Evolutionary conservation across 2,113 vertebrate species (phyloP).

Genomic region (Cariama cristata): DNA sequence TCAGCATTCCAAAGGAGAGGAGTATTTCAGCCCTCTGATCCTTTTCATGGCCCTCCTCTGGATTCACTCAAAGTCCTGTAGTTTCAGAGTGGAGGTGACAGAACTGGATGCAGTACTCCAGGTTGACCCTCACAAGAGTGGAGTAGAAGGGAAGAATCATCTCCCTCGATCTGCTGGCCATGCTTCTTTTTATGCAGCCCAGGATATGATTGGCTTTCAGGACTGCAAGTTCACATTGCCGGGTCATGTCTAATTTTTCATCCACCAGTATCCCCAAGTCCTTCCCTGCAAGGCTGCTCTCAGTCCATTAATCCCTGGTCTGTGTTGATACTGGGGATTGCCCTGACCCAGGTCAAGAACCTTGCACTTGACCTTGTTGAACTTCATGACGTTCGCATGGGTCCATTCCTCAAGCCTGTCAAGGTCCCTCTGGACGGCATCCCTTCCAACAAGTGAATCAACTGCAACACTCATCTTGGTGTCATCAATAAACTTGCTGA

Average conservation of each 20-base stretch:
- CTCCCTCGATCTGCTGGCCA: background rate
- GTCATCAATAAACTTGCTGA: background rate
- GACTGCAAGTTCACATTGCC: background rate
- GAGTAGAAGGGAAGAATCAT: background rate
- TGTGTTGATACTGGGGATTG: background rate
- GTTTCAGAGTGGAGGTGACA: background rate
- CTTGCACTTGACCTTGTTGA: background rate
- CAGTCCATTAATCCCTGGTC: background rate
- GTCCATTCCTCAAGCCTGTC: background rate
- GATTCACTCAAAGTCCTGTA: fast-evolving
- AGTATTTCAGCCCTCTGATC: background rate
- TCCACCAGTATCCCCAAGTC: background rate
- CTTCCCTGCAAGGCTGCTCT: too few species aligned
- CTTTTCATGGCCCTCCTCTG: background rate
- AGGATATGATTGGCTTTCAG: background rate
- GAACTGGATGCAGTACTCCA: background rate
- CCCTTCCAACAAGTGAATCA: background rate
- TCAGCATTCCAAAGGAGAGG: background rate
- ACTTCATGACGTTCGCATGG: background rate
- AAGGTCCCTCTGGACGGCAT: background rate
- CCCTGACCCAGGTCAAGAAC: background rate
- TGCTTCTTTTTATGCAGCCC: background rate
- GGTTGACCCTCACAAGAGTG: background rate
- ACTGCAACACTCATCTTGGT: background rate
- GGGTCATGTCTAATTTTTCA: background rate